Conservation (phyloP, 1,140 invertebrate species). For the Venustaconcha ellipsiformis region DNA sequence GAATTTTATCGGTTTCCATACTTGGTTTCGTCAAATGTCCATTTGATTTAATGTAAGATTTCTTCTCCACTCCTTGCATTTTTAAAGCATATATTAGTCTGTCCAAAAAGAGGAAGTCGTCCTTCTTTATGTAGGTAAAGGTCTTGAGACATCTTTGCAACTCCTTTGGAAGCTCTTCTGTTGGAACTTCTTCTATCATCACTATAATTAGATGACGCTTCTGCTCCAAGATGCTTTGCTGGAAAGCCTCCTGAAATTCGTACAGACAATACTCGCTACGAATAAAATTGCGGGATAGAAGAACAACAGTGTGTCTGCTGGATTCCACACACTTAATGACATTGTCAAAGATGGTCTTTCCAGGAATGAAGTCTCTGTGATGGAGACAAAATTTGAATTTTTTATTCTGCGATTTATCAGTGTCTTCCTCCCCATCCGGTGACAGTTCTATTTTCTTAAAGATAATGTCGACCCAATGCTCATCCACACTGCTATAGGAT, state of each 20-base stretch:
- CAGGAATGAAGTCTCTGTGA: constrained; percentile 57
- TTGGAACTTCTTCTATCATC: constrained; percentile 53
- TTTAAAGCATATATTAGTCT: constrained; percentile 41
- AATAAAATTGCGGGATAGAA: constrained; percentile 93
- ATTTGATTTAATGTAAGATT: constrained; percentile 17
- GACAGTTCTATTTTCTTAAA: constrained; percentile 40
- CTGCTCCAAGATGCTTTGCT: constrained; percentile 57
- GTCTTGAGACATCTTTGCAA: constrained; percentile 92
- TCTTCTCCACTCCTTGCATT: too few species aligned
- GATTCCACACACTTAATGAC: constrained; percentile 92
- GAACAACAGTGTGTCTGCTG: constrained; percentile 89
- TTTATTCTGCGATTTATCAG: neutral
- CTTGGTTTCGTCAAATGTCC: neutral
- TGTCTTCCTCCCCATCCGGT: constrained; percentile 1
- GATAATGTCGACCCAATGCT: constrained; percentile 39
- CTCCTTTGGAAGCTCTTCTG: constrained; percentile 85
- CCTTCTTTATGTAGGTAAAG: constrained; percentile 81
- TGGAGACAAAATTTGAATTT: constrained; percentile 58
- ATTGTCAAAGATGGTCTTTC: constrained; percentile 80
- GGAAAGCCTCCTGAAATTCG: constrained; percentile 76
- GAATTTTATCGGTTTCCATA: neutral
- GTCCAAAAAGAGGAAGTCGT: constrained; percentile 54
- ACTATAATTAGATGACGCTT: constrained; percentile 55
- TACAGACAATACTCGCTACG: constrained; percentile 75
- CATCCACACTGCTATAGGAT: constrained; percentile 42